Evolutionary conservation across 2,797 vertebrate species (phyloP), one percentile per base, ranked within the genome.

Genomic region (Parauchenoglanis ngamensis): DNA sequence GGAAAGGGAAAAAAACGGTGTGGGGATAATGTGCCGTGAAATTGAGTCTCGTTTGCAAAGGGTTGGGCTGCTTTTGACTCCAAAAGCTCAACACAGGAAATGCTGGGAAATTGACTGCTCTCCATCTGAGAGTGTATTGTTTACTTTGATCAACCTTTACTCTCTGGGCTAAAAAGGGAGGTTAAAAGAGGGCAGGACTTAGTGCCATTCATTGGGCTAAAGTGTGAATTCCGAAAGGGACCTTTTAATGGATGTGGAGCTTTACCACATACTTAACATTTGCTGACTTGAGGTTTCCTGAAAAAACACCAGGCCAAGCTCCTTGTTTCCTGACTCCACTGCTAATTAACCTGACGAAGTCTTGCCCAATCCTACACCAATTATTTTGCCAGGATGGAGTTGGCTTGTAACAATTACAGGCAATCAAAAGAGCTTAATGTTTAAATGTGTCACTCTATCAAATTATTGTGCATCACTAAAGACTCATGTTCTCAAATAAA

Each of bases 11-110:
- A 54, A 96, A 96, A 94, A 95, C 94, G 94, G 94, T 67, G 85
- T 77, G 94, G 92, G 95, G 95, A 97, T 97, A 97, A 97, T 97
- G 96, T 96, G 94, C 96, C 95, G 92, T 97, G 96, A 97, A 97
- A 97, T 96, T 96, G 96, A 96, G 94, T 96, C 96, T 95, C 95
- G 92, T 96, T 96, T 95, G 44, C 94, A 94, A 84, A 65, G 85
- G 86, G 84, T 57, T 63, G 83, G 86, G 81, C 88, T 85, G 89
- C 88, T 88, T 91, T 88, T 76, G 85, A 87, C 86, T 88, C 87
- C 76, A 57, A 87, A 88, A 86, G 87, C 85, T 85, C 84, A 80
- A 90, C 86, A 15, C 83, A 88, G 88, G 90, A 90, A 89, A 90
- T 86, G 85, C 87, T 85, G 88, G 87, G 75, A 87, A 89, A 89